Percentiles rank a stretch among this genome's conserved stretches.
phyloP scores from a whole-genome alignment of 2,888 invertebrate genomes.

The Argyra leucocephala region DNA sequence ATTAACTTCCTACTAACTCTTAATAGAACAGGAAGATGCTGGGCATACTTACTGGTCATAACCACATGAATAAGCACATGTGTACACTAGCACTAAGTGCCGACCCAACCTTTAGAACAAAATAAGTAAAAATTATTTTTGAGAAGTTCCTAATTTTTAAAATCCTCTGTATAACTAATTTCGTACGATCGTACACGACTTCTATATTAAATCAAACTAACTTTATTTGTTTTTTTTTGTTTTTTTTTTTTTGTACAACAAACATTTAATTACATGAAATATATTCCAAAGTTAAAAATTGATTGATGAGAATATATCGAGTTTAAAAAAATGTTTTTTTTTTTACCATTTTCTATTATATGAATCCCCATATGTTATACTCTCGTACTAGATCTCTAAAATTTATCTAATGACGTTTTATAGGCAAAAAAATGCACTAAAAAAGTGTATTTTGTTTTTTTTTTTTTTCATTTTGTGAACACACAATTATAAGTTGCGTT shows the following conservation, averaged over 20 bases:
- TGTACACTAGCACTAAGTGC: too few relatives aligned
- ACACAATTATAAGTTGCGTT: not conserved
- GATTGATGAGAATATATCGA: slow-evolving; percentile 3
- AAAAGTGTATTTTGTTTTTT: not conserved
- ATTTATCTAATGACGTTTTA: slow-evolving; percentile 1
- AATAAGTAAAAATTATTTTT: too few relatives aligned
- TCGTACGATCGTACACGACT: not conserved
- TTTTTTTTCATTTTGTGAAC: not conserved
- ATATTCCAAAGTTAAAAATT: slow-evolving; percentile 1
- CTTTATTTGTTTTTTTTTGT: too few relatives aligned
- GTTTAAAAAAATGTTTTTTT: not conserved
- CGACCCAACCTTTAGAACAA: too few relatives aligned
- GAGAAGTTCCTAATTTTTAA: too few relatives aligned
- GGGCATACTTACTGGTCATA: too few relatives aligned
- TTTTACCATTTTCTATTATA: not conserved
- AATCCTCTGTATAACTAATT: not conserved
- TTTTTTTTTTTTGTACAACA: not conserved
- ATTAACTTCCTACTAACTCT: too few relatives aligned
- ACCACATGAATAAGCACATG: too few relatives aligned
- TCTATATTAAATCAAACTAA: not conserved
- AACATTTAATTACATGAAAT: slow-evolving; percentile 1
- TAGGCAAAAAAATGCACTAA: not conserved
- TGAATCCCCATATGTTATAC: too few relatives aligned
- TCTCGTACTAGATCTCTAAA: not conserved
- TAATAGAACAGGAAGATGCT: too few relatives aligned